Evolutionary conservation across 2,797 vertebrate species (phyloP).

Genomic region (Sparus aurata): DNA sequence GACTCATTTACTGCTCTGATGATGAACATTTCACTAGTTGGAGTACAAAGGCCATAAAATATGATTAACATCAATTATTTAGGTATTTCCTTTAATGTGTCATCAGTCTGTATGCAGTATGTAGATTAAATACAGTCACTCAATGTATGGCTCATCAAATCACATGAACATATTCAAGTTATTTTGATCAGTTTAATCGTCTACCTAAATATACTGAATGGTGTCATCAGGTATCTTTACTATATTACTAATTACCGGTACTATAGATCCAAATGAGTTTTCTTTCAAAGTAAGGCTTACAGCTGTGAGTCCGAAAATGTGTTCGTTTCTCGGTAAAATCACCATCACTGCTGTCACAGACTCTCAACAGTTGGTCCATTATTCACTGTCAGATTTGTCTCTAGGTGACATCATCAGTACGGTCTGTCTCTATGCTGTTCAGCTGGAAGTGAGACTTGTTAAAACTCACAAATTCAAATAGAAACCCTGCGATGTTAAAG

Average conservation of each 20-base stretch:
- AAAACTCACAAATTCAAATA: slow-evolving; percentile 14
- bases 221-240: slow-evolving; percentile 17
- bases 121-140: background rate
- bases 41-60: background rate
- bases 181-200: background rate
- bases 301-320: slow-evolving; percentile 35
- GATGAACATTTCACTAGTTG: background rate
- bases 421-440: slow-evolving; percentile 7
- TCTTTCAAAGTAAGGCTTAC: slow-evolving; percentile 25
- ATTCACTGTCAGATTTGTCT: slow-evolving; percentile 46
- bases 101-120: too few species aligned
- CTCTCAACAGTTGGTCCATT: slow-evolving; percentile 49
- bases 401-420: slow-evolving; percentile 23
- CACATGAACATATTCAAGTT: background rate
- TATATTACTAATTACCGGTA: slow-evolving; percentile 24
- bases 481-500: background rate
- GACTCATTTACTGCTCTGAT: too few species aligned
- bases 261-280: slow-evolving; percentile 8
- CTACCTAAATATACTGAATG: slow-evolving; percentile 1
- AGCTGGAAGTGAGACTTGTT: background rate
- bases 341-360: slow-evolving; percentile 18
- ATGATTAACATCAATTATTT: background rate
- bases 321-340: background rate
- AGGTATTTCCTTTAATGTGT: background rate
- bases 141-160: background rate